These are phyloP conservation scores for Arnoldichthys spilopterus DNA, from an alignment of 2,797 vertebrate species.

Conservation along the genomic window DNA sequence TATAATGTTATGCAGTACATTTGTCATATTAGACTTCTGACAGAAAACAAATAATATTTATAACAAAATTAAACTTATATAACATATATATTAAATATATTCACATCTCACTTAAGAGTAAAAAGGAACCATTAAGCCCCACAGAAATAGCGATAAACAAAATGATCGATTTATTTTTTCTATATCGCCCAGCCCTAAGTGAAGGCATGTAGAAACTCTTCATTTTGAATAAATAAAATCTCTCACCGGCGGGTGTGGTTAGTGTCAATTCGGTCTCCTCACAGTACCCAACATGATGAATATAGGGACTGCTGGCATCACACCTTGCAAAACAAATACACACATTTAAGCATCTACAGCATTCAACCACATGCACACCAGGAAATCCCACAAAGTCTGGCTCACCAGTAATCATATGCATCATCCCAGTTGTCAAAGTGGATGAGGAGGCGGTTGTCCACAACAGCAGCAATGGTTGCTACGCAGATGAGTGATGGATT, in stretches of 20 bases:
- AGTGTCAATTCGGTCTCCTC: conserved; percentile 84
- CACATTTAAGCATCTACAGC: neutral
- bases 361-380: neutral
- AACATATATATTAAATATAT: too few relatives aligned
- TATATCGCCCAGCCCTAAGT: too few relatives aligned
- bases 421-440: conserved; percentile 87
- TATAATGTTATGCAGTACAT: too few relatives aligned
- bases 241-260: conserved; percentile 88
- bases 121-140: too few relatives aligned
- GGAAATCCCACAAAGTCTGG: neutral
- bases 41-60: too few relatives aligned
- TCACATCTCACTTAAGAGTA: too few relatives aligned
- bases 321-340: conserved; percentile 70
- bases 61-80: too few relatives aligned
- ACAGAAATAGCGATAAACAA: too few relatives aligned
- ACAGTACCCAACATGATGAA: conserved; percentile 85
- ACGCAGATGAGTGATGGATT: conserved; percentile 81
- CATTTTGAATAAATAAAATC: too few relatives aligned
- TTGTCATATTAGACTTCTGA: too few relatives aligned
- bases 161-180: too few relatives aligned
- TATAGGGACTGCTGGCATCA: conserved; percentile 84
- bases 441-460: conserved; percentile 83
- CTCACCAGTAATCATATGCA: conserved; percentile 83
- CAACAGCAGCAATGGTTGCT: conserved; percentile 80
- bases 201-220: too few relatives aligned